phyloP scores from a whole-genome alignment of 2,797 vertebrate genomes.

The Clamator glandarius region DNA sequence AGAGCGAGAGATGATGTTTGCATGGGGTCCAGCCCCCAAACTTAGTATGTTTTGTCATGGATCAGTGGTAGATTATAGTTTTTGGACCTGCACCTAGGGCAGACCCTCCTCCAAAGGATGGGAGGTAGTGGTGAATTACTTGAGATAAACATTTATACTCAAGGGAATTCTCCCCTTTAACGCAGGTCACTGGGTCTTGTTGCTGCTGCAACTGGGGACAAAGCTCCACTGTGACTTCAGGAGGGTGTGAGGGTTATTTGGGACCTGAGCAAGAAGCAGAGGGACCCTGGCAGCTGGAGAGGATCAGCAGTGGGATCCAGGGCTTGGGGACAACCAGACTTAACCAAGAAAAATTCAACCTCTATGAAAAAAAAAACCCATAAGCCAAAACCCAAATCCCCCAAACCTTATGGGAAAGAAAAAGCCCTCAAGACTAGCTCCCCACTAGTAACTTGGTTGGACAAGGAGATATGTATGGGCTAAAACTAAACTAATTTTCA shows the following conservation, averaged over 20 bases:
- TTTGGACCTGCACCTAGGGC: background rate
- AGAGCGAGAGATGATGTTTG: background rate
- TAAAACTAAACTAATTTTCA: conserved; percentile 49
- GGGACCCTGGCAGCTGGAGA: background rate
- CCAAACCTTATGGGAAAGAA: background rate
- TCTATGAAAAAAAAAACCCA: background rate
- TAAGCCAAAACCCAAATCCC: background rate
- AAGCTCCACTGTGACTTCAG: background rate
- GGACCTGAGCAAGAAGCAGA: background rate
- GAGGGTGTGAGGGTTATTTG: background rate
- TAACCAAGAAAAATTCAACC: background rate
- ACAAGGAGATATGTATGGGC: background rate
- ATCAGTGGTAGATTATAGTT: background rate
- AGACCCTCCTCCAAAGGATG: background rate
- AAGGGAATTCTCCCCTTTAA: background rate
- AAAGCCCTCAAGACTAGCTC: background rate
- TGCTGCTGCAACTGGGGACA: accelerated
- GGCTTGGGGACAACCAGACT: background rate
- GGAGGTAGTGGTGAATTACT: background rate
- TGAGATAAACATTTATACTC: background rate
- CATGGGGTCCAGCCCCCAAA: background rate
- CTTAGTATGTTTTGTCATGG: background rate
- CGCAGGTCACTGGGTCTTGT: accelerated
- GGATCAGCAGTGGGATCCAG: background rate
- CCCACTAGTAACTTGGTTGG: background rate